These are phyloP conservation scores for Phrynosoma blainvillii DNA, from an alignment of 2,113 vertebrate genomes.

Conservation along the genomic window DNA sequence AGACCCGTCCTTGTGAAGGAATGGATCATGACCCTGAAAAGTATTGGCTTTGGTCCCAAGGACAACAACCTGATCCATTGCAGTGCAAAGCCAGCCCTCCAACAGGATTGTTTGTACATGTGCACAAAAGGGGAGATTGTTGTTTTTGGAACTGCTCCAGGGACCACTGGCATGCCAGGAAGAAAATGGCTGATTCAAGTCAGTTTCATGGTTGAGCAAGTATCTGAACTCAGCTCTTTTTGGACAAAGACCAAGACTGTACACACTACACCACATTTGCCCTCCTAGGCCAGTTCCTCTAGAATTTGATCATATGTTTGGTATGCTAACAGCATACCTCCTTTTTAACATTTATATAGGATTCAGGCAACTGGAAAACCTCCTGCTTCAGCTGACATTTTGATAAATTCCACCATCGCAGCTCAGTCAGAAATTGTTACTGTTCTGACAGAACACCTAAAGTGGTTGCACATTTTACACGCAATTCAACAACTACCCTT, in stretches of 20 bases:
- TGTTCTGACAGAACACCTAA: conserved; percentile 19
- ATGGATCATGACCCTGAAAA: neutral
- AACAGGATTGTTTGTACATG: neutral
- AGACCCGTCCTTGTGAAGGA: neutral
- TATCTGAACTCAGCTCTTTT: neutral
- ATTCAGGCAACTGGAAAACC: conserved; percentile 49
- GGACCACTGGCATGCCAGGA: neutral
- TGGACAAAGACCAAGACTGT: neutral
- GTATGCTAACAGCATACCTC: neutral
- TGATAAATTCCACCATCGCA: conserved; percentile 34
- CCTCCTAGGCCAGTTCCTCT: neutral
- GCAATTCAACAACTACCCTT: conserved; percentile 8
- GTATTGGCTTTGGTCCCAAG: no score
- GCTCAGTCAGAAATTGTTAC: conserved; percentile 36
- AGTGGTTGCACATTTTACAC: conserved; percentile 26
- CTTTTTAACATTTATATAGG: conserved; percentile 63
- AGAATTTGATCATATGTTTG: conserved; percentile 21
- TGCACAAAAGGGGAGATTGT: no score
- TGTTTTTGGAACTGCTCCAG: no score
- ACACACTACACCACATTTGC: neutral
- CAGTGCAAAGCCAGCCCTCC: no score
- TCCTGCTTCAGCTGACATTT: conserved; percentile 52
- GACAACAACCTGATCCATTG: no score
- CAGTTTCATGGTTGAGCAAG: neutral
- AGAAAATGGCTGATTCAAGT: neutral